Evolutionary conservation across 2,113 vertebrate genomes (phyloP), one percentile per base, ranked within the genome.

Genomic region (Glareola pratincola): DNA sequence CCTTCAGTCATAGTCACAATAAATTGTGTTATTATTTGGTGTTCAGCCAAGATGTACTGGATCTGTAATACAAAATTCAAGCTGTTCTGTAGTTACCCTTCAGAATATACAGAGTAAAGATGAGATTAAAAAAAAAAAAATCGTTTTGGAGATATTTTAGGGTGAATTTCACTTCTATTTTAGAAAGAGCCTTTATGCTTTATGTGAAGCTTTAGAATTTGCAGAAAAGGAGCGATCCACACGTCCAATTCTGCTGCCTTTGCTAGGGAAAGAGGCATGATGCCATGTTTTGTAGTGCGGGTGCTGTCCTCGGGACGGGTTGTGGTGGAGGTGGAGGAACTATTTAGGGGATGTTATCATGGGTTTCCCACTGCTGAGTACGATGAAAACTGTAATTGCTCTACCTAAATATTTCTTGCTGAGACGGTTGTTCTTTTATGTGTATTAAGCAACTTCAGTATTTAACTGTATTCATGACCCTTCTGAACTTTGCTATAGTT

Each of bases 1-100:
- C 51, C 66, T 95, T 97, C 92, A 45, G 1, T 92, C 62, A 59
- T 29, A 92, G 76, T 91, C 91, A 92, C 32, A 86, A 80, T 92
- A 93, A 94, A 82, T 57, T 76, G 41, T 92, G 68, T 80, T 88
- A 43, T 34, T 83, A 47, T 93, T 95, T 88, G 60, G 64, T 90
- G 34, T 88, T 81, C 82, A 90, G 27, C 41, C 60, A 87, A 93
- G 56, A 85, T 36, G 16, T 82, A 82, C 64, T 91, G 2, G 18
- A 12, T 78, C 92, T 45, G 64, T 83, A 80, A 93, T 22, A 56
- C 19, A 74, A 76, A 83, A 48, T 57, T 72, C 56, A 78, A 91
- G 43, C n/a, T 91, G 43, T 85, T 80, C 14, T 91, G 22, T 84
- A 86, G 47, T 26, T 69, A 69, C 24, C 56, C 8, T 83, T 95